Evolutionary conservation across 2,797 vertebrate species (phyloP).

Genomic region (Phrynocephalus forsythii): DNA sequence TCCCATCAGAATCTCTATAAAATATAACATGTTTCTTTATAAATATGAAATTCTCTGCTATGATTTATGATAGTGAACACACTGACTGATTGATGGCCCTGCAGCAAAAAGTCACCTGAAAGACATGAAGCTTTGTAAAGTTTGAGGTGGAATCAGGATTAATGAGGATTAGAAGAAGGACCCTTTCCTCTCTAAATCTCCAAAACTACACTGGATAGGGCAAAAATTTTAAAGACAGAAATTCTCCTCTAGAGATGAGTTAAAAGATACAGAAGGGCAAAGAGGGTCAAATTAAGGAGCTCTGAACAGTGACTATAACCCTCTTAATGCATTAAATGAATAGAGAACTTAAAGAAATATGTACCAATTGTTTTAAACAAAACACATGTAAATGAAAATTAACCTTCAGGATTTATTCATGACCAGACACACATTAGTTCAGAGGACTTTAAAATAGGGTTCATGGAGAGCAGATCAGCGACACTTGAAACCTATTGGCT

Average conservation of each 20-base stretch:
- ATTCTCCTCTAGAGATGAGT: not conserved
- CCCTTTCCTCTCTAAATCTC: slow-evolving; percentile 40
- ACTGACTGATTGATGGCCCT: slow-evolving; percentile 18
- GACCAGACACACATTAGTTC: not conserved
- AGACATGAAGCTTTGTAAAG: not conserved
- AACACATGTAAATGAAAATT: not conserved
- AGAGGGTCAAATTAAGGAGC: not conserved
- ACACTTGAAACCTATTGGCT: not conserved
- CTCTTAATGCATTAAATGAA: not conserved
- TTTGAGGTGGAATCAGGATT: slow-evolving; percentile 37
- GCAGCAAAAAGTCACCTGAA: slow-evolving; percentile 21
- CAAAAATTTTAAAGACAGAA: not conserved
- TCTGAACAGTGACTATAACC: not conserved
- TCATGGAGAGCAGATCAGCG: not conserved
- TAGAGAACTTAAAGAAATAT: not conserved
- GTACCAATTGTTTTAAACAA: not conserved
- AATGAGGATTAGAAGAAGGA: slow-evolving; percentile 14
- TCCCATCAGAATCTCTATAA: slow-evolving; percentile 37
- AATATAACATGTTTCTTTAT: slow-evolving; percentile 44
- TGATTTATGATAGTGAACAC: slow-evolving; percentile 33
- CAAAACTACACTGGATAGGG: slow-evolving; percentile 22
- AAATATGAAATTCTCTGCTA: slow-evolving; percentile 30
- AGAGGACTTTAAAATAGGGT: not conserved
- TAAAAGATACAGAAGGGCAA: not conserved
- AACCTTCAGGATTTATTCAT: not conserved